Conservation (phyloP, 2,797 vertebrate species). For the Lithobates sylvaticus region DNA sequence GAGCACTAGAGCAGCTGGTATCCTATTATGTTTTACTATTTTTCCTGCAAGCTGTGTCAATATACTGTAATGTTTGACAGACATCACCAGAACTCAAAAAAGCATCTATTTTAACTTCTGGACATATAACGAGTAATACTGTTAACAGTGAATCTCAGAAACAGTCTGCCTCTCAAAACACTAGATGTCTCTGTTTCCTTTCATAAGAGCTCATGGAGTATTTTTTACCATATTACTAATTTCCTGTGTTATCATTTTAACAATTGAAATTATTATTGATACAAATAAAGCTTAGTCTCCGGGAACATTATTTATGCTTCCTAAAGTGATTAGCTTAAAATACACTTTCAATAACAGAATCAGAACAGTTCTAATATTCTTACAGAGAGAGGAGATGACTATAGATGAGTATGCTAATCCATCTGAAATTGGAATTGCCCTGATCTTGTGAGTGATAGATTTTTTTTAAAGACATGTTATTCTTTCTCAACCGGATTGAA, state of each 20-base stretch:
- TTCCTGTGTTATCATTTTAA: conserved; percentile 1
- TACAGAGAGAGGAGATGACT: not conserved
- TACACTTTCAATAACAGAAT: conserved; percentile 2
- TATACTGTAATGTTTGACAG: too few relatives aligned
- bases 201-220: not conserved
- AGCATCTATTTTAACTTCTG: too few relatives aligned
- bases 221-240: not conserved
- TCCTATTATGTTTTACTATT: too few relatives aligned
- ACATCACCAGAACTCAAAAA: too few relatives aligned
- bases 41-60: too few relatives aligned
- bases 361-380: not conserved
- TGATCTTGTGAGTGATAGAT: too few relatives aligned
- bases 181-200: conserved; percentile 72
- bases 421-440: too few relatives aligned
- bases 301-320: conserved; percentile 4
- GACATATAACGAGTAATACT: too few relatives aligned
- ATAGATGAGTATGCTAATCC: not conserved
- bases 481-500: too few relatives aligned
- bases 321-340: not conserved
- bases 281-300: conserved; percentile 13
- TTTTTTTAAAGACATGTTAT: too few relatives aligned
- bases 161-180: conserved; percentile 46
- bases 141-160: not conserved
- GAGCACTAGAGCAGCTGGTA: too few relatives aligned
- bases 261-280: conserved; percentile 24